Base-by-base conservation (phyloP, 2,113 vertebrate species). In the Chaenogobius annularis region DNA sequence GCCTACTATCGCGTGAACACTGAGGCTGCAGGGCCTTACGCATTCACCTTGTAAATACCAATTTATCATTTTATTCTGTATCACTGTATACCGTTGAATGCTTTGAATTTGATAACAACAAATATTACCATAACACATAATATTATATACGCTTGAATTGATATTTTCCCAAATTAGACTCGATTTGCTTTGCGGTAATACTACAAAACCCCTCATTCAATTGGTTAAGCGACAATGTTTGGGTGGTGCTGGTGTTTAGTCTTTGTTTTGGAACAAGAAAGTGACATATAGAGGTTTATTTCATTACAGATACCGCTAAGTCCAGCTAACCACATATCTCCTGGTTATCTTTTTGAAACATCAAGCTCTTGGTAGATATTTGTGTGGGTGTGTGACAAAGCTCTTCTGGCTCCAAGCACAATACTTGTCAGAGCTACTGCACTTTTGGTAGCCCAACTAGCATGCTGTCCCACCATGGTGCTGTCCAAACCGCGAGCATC, bases 401-500 rank as follows among this genome's bases (percentile, higher is more conserved):
- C 90, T 84, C 83, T 80, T 80, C 82, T 92, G 90, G 89, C 88
- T 77, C 70, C 23, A 75, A 26, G 73, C 77, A 85, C 86, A 83
- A 85, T 84, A 87, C 89, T 90, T 91, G 92, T 92, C 89, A 90
- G 87, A 85, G 90, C 85, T 85, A 88, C 89, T 91, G 84, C 90
- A 80, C 87, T 86, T 83, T 87, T 80, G 81, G 89, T 80, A 83
- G 87, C 88, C 84, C 83, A 71, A 86, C 86, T 88, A 90, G 88
- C 91, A 91, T 92, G 91, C 86, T 92, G 89, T 91, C 91, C 81
- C 73, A 68, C 54, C 78, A 17, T 70, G 22, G 77, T 63, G 79
- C 79, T 23, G 75, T 92, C 92, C 91, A 92, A 92, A 93, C 90
- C 88, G 67, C 87, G 69, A 91, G 90, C 90, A 88, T 92, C 91